These are phyloP conservation scores for Poecilus cupreus DNA, from an alignment of 2,888 invertebrate species.

Conservation along the genomic window DNA sequence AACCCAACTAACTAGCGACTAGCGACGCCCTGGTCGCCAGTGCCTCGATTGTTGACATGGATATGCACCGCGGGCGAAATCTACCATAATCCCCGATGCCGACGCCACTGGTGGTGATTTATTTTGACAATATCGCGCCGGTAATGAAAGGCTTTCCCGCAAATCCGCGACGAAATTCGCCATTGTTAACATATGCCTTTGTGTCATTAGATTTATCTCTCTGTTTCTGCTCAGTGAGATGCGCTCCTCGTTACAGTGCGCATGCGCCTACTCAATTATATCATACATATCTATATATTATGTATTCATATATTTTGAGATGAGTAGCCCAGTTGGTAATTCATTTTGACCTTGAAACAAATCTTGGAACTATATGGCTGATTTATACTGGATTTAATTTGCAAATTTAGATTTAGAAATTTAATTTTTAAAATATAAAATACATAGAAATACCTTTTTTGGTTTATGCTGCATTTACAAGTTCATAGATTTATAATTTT, in stretches of 20 bases:
- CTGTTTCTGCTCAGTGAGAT: not conserved
- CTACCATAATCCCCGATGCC: not conserved
- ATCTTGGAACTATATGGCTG: no score
- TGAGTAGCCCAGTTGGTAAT: not conserved
- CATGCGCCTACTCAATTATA: not conserved
- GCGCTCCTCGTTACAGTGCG: not conserved
- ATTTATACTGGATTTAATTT: no score
- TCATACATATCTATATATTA: not conserved
- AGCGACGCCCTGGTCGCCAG: not conserved
- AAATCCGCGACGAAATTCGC: constrained; percentile 46
- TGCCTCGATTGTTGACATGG: not conserved
- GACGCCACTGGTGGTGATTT: not conserved
- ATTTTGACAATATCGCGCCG: constrained; percentile 30
- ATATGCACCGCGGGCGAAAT: not conserved
- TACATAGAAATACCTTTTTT: no score
- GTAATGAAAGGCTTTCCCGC: constrained; percentile 9
- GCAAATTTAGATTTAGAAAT: no score
- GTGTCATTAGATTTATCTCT: constrained; percentile 43
- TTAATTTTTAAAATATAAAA: no score
- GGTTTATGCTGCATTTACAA: no score
- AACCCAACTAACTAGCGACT: not conserved
- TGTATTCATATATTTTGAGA: not conserved
- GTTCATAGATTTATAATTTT: no score
- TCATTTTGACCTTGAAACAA: not conserved
- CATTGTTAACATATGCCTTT: constrained; percentile 54